Evolutionary conservation across 2,888 invertebrate species (phyloP), one percentile per base, ranked within the genome.

Genomic region (Scrobipalpa atriplicella): DNA sequence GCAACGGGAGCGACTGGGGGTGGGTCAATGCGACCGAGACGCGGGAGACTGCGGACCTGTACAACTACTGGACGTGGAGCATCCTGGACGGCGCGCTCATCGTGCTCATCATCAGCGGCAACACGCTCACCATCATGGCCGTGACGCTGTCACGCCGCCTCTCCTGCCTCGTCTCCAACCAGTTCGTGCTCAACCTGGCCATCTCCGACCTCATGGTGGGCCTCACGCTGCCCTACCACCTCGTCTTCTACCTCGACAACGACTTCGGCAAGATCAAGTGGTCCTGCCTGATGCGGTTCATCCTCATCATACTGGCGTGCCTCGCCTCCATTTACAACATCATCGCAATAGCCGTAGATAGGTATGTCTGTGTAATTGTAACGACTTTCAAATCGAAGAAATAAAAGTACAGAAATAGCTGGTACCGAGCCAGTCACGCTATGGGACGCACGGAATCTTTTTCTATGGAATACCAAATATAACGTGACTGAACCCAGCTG

Each of bases 151-250:
- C 95, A 84, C 94, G 95, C 62, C 94, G 95, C 69, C 91, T 96
- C 21, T 95, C 95, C 8, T 94, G 94, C 51, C 93, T 95, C 62
- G 94, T 95, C 65, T 96, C 97, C 68, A 97, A 96, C 88, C 94
- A 95, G 76, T 96, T 97, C 86, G 95, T 97, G 71, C 93, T 96
- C 69, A 96, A 96, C 83, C 87, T 97, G 76, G 97, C 97, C 38
- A 92, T 96, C 71, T 96, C 96, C 29, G 97, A 97, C 87, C 93
- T 96, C 62, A 93, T 96, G 85, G 96, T 97, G 66, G 97, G 96
- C 5, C 86, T 96, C 47, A 95, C 95, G 41, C 86, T 97, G 75
- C 96, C 96, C 18, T 97, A 96, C 85, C 96, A 97, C 82, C 93
- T 96, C 78, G 94, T 95, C 61, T 97, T 97, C 87, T 96, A 96